A percentile compares a stretch with the other conserved stretches of the same genome.
These are phyloP conservation scores for Watsonalla binaria DNA, from an alignment of 2,888 invertebrate species.

Conservation along the genomic window DNA sequence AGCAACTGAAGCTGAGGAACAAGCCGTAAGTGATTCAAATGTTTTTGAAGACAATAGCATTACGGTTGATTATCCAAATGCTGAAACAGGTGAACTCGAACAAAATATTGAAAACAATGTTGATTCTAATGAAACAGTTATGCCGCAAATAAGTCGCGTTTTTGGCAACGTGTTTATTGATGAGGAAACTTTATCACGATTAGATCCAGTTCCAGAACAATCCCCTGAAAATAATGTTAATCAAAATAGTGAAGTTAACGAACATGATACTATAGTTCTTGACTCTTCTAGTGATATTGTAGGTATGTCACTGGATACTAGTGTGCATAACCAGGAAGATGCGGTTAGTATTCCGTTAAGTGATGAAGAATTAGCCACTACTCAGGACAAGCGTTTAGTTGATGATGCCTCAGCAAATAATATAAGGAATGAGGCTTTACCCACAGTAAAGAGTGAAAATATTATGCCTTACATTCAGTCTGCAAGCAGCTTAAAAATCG, in stretches of 20 bases:
- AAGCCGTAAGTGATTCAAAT: not conserved
- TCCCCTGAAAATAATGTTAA: conserved; percentile 7
- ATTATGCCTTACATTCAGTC: not conserved
- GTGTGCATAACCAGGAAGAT: not conserved
- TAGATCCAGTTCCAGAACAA: conserved; percentile 7
- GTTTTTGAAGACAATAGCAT: not conserved
- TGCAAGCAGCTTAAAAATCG: not conserved
- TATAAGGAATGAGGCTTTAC: not conserved
- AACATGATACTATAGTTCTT: not conserved
- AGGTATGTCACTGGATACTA: not conserved
- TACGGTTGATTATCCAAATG: not conserved
- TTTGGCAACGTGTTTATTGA: conserved; percentile 24
- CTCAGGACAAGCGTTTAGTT: not conserved
- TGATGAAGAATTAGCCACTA: not conserved
- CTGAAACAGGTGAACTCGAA: not conserved
- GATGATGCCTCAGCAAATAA: not conserved
- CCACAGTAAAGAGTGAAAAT: not conserved
- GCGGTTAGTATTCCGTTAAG: not conserved
- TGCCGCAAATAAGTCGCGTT: conserved; percentile 29
- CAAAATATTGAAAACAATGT: not conserved
- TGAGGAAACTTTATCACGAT: conserved; percentile 9
- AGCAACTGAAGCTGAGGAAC: not conserved
- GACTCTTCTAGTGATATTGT: not conserved
- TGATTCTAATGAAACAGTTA: not conserved
- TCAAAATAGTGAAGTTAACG: not conserved